Conservation (phyloP, 2,888 invertebrate species). For the Linnaemya tessellans region DNA sequence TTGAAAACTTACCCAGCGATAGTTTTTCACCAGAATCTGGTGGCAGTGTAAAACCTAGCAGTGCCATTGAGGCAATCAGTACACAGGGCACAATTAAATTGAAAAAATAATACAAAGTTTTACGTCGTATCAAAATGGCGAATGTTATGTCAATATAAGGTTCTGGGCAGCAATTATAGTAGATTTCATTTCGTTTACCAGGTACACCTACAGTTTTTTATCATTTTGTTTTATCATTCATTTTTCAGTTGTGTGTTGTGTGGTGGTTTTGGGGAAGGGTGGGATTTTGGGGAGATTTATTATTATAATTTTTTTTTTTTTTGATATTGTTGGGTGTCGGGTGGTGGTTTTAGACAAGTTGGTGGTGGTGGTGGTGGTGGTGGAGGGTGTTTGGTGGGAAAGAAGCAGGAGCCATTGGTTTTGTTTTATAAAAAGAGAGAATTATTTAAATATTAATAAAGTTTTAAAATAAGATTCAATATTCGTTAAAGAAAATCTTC, state of each 20-base stretch:
- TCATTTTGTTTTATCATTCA: slow-evolving; percentile 56
- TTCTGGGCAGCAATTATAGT: slow-evolving; percentile 99
- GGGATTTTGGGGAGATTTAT: not conserved
- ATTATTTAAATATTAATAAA: slow-evolving; percentile 72
- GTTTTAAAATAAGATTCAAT: slow-evolving; percentile 38
- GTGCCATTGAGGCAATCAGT: slow-evolving; percentile 99
- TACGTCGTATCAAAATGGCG: slow-evolving; percentile 96
- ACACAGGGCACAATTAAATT: slow-evolving; percentile 99
- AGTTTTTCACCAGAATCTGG: slow-evolving; percentile 99
- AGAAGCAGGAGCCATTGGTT: slow-evolving; percentile 63
- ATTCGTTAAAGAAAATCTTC: not conserved
- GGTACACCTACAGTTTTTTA: slow-evolving; percentile 89
- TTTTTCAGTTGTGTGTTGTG: slow-evolving; percentile 49
- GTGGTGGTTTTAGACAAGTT: too few relatives aligned
- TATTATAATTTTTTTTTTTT: too few relatives aligned
- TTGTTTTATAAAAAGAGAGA: slow-evolving; percentile 58
- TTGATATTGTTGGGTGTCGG: not conserved
- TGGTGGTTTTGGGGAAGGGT: not conserved
- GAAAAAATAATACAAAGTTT: slow-evolving; percentile 99
- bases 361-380: not conserved
- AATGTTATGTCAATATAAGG: slow-evolving; percentile 99
- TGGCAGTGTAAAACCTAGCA: slow-evolving; percentile 98
- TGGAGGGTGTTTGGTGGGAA: slow-evolving; percentile 32
- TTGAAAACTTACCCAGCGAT: slow-evolving; percentile 90
- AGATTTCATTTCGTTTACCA: slow-evolving; percentile 95